Evolutionary conservation across 2,113 vertebrate species (phyloP).

Genomic region (Scytalopus superciliaris): DNA sequence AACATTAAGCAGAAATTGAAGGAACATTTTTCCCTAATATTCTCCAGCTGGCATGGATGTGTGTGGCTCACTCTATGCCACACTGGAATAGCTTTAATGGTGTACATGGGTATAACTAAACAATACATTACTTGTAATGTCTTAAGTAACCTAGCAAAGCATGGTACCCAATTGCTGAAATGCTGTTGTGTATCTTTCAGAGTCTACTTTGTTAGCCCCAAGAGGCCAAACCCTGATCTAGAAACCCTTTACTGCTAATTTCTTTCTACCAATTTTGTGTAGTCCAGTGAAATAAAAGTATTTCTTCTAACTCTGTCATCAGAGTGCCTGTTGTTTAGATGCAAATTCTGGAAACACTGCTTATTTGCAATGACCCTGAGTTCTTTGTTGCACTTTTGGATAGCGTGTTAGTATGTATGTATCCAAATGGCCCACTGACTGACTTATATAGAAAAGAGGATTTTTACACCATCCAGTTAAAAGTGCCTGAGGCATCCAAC

Average conservation of each 20-base stretch:
- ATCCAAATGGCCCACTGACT: background rate
- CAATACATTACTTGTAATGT: constrained; percentile 73
- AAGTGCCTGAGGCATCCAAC: background rate
- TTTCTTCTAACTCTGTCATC: constrained; percentile 41
- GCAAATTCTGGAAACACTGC: constrained; percentile 30
- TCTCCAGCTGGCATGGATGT: constrained; percentile 66
- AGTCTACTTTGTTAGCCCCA: constrained; percentile 69
- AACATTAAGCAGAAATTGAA: constrained; percentile 81
- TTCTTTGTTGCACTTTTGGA: background rate
- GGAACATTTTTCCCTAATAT: constrained; percentile 66
- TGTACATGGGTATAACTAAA: constrained; percentile 59
- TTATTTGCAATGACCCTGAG: constrained; percentile 3
- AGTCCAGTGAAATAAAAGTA: constrained; percentile 48
- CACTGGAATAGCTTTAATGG: constrained; percentile 76
- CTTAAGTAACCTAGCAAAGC: constrained; percentile 70
- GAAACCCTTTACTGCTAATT: constrained; percentile 71
- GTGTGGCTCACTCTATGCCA: constrained; percentile 60
- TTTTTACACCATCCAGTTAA: background rate
- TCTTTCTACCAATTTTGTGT: constrained; percentile 62
- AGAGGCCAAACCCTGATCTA: constrained; percentile 52
- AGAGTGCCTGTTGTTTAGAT: constrained; percentile 30
- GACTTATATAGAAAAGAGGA: background rate
- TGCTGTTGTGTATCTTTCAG: constrained; percentile 46
- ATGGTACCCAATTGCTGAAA: constrained; percentile 61
- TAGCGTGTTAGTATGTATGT: background rate